Evolutionary conservation across 2,113 vertebrate genomes (phyloP), one percentile per base, ranked within the genome.

Genomic region (Trematomus loennbergii): DNA sequence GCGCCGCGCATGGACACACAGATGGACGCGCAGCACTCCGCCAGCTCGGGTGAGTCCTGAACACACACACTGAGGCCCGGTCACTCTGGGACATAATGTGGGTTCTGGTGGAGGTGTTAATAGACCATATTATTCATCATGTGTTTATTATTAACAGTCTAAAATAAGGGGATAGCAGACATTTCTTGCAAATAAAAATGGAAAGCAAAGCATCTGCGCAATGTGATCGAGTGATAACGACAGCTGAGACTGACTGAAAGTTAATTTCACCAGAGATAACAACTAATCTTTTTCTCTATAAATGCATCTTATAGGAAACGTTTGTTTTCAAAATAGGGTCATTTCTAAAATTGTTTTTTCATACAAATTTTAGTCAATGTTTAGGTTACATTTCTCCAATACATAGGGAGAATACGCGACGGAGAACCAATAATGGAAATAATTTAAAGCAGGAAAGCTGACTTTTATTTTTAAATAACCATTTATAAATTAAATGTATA

Each of bases 11-110:
- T 87, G 82, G 92, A 93, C 25, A 86, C 94, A 40, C 96, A 94
- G 79, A 91, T 96, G 92, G 97, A 98, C 71, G 87, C 94, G 74
- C 96, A 95, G 86, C 96, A 97, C 86, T 97, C 97, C 65, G 95
- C 95, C 89, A 99, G 97, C 91, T 99, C 98, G 79, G 98, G 98
- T 99, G 75, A 89, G 89, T 78, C 58, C n/a, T n/a, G 15, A 0
- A 48, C 40, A 33, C 3, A 9, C 43, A 20, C 60, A 11, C 12
- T 52, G 62, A 55, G 68, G 36, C 50, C 52, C 3, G 52, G 3
- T 8, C 17, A 71, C 53, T 46, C 20, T 50, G 53, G 5, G 17
- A 33, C 69, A 4, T 57, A 3, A 7, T 17, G 36, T 8, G 8
- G 36, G 54, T 57, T 46, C 18, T 25, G 45, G 25, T 7, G 15